Evolutionary conservation across 1,140 invertebrate species (phyloP), one percentile per base, ranked within the genome.

Genomic region (Babylonia areolata): DNA sequence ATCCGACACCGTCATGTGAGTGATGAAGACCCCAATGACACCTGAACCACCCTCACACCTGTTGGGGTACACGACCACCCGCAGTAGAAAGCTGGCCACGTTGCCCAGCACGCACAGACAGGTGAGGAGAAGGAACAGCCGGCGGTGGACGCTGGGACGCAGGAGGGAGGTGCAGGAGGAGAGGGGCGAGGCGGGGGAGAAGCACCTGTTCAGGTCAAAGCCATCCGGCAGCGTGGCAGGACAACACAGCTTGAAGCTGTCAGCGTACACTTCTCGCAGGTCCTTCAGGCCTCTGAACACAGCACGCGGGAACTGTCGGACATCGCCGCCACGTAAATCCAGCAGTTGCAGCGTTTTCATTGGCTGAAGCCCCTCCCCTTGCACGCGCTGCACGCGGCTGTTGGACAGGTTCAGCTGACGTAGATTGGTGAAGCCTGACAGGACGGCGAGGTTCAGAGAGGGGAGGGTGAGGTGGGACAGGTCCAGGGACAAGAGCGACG

Each of bases 1-100:
- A 71, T 92, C 92, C n/a, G 91, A 89, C 28, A 89, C 39, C 37
- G 86, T 86, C 23, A 92, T 81, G 86, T 90, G 90, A 11, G 89
- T 85, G 31, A 91, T 83, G 28, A 91, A 87, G 9, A 87, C 77
- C 1, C 88, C 77, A 33, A 86, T 86, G n/a, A n/a, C n/a, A n/a
- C n/a, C n/a, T n/a, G n/a, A n/a, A 39, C 88, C 84, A 6, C 51
- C 35, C 31, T 35, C 33, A 37, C 78, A 6, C 12, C n/a, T 2
- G 2, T 0, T 0, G 15, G 17, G 83, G 54, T 88, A 81, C 1
- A 58, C 42, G 28, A 71, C 80, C 0, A 85, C 33, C 20, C 90
- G 64, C 51, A 85, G 87, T 11, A 87, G 33, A 35, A 91, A 87
- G 35, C 88, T 90, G 9, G 77, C 35, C 20, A 85, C n/a, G 87